Percentiles rank a stretch among this genome's conserved stretches.
phyloP scores from a whole-genome alignment of 2,888 invertebrate species.

The Auanema freiburgensis region DNA sequence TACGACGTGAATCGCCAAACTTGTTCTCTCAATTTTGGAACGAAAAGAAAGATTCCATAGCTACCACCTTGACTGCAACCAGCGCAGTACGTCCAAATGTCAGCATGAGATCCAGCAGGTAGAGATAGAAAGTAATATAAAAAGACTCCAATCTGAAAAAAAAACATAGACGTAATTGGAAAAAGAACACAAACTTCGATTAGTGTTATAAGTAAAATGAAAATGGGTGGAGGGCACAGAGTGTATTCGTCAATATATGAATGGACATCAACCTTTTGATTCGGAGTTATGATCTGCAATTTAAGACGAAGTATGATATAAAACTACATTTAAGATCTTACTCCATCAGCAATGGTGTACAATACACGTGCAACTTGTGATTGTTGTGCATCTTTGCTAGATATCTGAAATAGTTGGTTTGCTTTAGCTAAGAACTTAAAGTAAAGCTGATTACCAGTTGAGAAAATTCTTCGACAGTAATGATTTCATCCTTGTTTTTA shows the following conservation, averaged over 20 bases:
- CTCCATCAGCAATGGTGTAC: conserved; percentile 36
- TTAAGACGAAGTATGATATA: conserved; percentile 6
- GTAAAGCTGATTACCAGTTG: conserved; percentile 28
- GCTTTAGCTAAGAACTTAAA: background rate
- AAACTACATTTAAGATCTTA: conserved; percentile 13
- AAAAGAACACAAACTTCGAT: conserved; percentile 69
- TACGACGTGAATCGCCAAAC: conserved; percentile 92
- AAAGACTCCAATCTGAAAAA: conserved; percentile 68
- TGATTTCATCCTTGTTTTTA: conserved; percentile 27
- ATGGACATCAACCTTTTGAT: conserved; percentile 27
- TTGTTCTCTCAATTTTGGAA: conserved; percentile 82
- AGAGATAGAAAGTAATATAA: conserved; percentile 67
- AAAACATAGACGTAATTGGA: background rate
- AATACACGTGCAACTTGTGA: conserved; percentile 29
- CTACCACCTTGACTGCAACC: conserved; percentile 69
- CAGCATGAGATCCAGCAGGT: conserved; percentile 55
- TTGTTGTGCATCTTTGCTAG: conserved; percentile 28
- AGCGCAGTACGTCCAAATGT: conserved; percentile 73
- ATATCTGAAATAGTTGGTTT: conserved; percentile 21
- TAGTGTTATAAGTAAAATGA: conserved; percentile 86
- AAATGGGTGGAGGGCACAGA: conserved; percentile 79
- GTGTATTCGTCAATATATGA: conserved; percentile 45
- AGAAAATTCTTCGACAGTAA: conserved; percentile 41
- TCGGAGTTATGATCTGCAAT: conserved; percentile 20
- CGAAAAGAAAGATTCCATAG: conserved; percentile 76